Percentiles rank a stretch among this genome's conserved stretches.
phyloP scores from a whole-genome alignment of 2,797 vertebrate genomes.

The Neosilurus mollespiculum region DNA sequence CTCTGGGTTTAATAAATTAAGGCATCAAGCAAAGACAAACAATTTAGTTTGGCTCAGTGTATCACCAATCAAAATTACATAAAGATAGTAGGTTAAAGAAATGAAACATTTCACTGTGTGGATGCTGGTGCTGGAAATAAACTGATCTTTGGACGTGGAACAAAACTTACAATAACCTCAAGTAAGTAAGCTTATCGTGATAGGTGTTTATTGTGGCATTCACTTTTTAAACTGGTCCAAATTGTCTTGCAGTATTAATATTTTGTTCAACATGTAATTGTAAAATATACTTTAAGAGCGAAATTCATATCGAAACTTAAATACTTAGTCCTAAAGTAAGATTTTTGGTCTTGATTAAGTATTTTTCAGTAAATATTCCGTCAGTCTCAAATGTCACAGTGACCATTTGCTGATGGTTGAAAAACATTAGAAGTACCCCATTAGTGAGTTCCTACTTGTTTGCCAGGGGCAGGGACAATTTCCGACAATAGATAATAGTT shows the following conservation, averaged over 20 bases:
- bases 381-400: background rate
- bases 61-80: background rate
- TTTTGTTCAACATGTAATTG: background rate
- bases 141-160: constrained; percentile 35
- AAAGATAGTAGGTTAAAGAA: constrained; percentile 19
- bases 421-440: background rate
- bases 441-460: background rate
- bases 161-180: constrained; percentile 6
- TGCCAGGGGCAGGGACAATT: background rate
- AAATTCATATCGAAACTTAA: background rate
- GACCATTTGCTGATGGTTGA: background rate
- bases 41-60: background rate
- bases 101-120: constrained; percentile 11
- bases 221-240: background rate
- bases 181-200: constrained; percentile 16
- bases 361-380: background rate
- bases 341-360: background rate
- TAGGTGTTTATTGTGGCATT: background rate
- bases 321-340: too few species aligned
- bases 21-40: background rate
- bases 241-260: background rate
- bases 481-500: background rate
- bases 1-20: background rate
- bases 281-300: background rate
- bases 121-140: constrained; percentile 10